Evolutionary conservation across 2,113 vertebrate species (phyloP), one percentile per base, ranked within the genome.

Genomic region (Haemorhous mexicanus): DNA sequence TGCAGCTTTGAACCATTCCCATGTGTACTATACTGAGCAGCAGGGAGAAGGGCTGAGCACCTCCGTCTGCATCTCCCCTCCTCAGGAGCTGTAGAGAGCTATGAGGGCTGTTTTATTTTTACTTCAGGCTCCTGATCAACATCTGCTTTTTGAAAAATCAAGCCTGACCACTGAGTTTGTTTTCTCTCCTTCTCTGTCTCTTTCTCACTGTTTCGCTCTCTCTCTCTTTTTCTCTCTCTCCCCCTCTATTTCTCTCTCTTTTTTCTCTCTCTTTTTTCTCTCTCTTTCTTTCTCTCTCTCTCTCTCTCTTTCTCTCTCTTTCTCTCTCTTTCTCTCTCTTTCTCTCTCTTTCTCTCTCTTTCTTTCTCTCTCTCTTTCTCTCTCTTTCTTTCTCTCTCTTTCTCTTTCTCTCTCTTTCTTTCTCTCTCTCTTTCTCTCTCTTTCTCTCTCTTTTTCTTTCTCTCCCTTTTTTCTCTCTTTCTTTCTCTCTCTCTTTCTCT

Each of bases 231-330:
- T 5, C 19, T 8, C 8, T 9, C 1, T 24, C 1, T 10, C 14
- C 8, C 4, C 26, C 14, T 9, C 7, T 13, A 3, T 26, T 1
- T 20, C 9, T 24, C 1, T 6, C 14, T 9, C 4, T 27, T 8
- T 6, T 13, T 4, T 26, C 1, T 20, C 9, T 16, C 1, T 14
- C 8, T n/a, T 7, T 7, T 5, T 21, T 2, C 3, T 35, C 2
- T n/a, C 4, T 8, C 1, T 23, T 13, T 43, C 15, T 43, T 16
- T 16, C 16, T 43, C 7, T 10, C 7, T 18, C 3, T 26, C 13
- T 26, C 4, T 49, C 13, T 20, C 3, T 30, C 9, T 5, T 23
- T 7, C 7, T 9, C 3, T 23, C 1, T 14, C 13, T 49, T 13
- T 24, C 10, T 7, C 3, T 18, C 0, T 19, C 9, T 18, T 22